Conservation (phyloP, 2,113 vertebrate species). For the Hymenochirus boettgeri region DNA sequence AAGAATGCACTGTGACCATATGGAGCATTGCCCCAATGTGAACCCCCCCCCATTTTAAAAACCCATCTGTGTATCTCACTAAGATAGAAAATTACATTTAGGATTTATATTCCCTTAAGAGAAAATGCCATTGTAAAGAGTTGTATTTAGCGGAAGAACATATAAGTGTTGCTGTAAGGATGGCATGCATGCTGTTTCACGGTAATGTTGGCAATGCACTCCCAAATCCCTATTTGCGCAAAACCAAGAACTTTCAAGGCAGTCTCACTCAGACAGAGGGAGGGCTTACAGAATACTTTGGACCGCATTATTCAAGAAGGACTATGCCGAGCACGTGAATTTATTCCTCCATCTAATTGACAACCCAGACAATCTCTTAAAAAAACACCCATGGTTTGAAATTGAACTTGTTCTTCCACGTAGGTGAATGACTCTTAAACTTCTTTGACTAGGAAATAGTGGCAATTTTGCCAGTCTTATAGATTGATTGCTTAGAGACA, state of each 20-base stretch:
- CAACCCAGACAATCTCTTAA: slow-evolving; percentile 62
- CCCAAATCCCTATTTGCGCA: slow-evolving; percentile 60
- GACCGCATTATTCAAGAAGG: slow-evolving; percentile 69
- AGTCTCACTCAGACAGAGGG: slow-evolving; percentile 64
- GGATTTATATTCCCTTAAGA: too few relatives aligned
- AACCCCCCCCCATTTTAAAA: too few relatives aligned
- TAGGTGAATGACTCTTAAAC: slow-evolving; percentile 61
- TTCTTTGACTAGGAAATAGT: slow-evolving; percentile 56
- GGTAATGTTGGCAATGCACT: slow-evolving; percentile 19
- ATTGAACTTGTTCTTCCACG: slow-evolving; percentile 64
- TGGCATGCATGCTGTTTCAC: too few relatives aligned
- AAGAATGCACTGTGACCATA: too few relatives aligned
- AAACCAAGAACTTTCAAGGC: slow-evolving; percentile 69
- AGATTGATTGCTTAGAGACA: slow-evolving; percentile 61
- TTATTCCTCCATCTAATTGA: slow-evolving; percentile 70
- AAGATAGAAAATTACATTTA: too few relatives aligned
- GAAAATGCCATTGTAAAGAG: too few relatives aligned
- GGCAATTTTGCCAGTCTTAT: slow-evolving; percentile 67
- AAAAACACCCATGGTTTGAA: slow-evolving; percentile 66
- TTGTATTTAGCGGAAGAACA: too few relatives aligned
- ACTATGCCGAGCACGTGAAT: slow-evolving; percentile 64
- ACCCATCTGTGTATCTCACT: too few relatives aligned
- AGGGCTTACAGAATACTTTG: slow-evolving; percentile 59
- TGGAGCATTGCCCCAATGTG: too few relatives aligned
- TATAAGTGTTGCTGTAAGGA: too few relatives aligned